Percentiles rank a stretch among this genome's conserved stretches.
Conservation (phyloP, 2,113 vertebrate species). For the Neolamprologus brichardi region DNA sequence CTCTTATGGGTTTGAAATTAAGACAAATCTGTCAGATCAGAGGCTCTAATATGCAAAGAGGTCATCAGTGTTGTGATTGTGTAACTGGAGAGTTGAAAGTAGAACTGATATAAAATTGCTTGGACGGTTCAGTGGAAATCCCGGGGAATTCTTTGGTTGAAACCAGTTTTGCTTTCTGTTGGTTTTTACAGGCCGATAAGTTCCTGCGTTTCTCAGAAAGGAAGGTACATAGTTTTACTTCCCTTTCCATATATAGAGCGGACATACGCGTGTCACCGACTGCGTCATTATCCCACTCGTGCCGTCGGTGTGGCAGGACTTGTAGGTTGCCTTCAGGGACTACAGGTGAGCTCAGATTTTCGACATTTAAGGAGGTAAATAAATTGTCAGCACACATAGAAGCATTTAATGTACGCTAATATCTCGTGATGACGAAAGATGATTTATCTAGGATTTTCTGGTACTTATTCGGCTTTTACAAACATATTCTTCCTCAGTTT, state of each 20-base stretch:
- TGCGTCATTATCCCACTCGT: background rate
- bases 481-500: background rate
- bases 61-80: background rate
- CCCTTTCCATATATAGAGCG: background rate
- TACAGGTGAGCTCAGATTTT: background rate
- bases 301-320: background rate
- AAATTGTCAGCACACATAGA: background rate
- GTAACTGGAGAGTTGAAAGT: background rate
- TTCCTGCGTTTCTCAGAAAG: background rate
- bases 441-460: background rate
- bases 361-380: accelerated
- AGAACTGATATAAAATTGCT: accelerated
- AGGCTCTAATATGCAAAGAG: accelerated
- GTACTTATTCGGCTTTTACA: background rate
- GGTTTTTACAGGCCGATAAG: background rate
- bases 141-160: background rate
- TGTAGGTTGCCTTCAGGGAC: conserved; percentile 12
- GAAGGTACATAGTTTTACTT: background rate
- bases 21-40: background rate
- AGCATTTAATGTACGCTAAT: background rate
- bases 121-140: background rate
- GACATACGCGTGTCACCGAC: background rate
- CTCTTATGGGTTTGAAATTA: background rate
- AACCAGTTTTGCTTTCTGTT: conserved; percentile 35
- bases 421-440: background rate